phyloP scores from a whole-genome alignment of 2,113 vertebrate genomes.

The Montifringilla adamsi region DNA sequence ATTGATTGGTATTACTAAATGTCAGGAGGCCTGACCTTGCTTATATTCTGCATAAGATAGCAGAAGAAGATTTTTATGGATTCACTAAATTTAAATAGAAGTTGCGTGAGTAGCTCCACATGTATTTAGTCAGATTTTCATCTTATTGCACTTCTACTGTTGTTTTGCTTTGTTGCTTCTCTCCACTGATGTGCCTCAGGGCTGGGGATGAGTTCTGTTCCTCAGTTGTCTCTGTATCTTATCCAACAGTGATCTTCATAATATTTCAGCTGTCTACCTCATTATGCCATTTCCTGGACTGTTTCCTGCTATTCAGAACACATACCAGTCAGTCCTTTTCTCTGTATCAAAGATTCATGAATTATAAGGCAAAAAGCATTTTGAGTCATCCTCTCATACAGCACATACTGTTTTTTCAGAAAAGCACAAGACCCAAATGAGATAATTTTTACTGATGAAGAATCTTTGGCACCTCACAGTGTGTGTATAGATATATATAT shows the following conservation, averaged over 20 bases:
- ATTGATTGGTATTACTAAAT: not conserved
- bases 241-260: slow-evolving; percentile 22
- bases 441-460: not conserved
- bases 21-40: not conserved
- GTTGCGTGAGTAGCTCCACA: not conserved
- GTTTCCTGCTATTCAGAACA: slow-evolving; percentile 6
- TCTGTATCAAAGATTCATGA: not conserved
- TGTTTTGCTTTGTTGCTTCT: not conserved
- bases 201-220: slow-evolving; percentile 8
- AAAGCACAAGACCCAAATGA: not conserved
- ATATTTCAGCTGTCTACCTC: slow-evolving; percentile 21
- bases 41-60: not conserved
- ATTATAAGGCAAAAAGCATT: slow-evolving; percentile 13
- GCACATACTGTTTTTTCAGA: not conserved
- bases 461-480: not conserved
- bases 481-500: not conserved
- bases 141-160: not conserved
- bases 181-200: not conserved
- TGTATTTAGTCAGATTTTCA: slow-evolving; percentile 8
- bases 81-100: not conserved
- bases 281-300: slow-evolving; percentile 31
- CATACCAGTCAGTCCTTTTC: not conserved
- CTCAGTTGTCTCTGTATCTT: slow-evolving; percentile 27
- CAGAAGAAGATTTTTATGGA: not conserved
- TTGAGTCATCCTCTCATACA: not conserved